These are phyloP conservation scores for Microcebus jonahi DNA, from an alignment of 2,113 vertebrate genomes.

Conservation along the genomic window DNA sequence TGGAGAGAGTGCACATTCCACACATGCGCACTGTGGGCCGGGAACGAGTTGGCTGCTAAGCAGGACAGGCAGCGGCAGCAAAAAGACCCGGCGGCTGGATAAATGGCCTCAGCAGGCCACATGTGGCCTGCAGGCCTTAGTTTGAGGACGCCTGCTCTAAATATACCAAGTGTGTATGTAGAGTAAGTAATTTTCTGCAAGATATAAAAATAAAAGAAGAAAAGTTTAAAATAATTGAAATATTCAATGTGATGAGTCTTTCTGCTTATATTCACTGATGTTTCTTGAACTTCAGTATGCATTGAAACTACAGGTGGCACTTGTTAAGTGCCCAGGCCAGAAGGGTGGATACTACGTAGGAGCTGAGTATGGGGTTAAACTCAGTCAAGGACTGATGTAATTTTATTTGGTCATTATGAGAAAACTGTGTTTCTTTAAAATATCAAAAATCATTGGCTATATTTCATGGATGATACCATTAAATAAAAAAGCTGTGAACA, in stretches of 20 bases:
- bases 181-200: not conserved
- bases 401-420: conserved; percentile 27
- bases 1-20: no score
- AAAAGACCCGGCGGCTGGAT: no score
- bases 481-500: not conserved
- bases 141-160: no score
- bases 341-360: not conserved
- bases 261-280: not conserved
- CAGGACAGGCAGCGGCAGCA: no score
- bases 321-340: not conserved
- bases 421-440: conserved; percentile 35
- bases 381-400: not conserved
- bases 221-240: not conserved
- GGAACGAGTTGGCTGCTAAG: no score
- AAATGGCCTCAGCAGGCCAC: no score
- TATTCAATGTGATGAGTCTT: not conserved
- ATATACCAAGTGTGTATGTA: no score
- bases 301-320: not conserved
- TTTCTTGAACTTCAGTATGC: not conserved
- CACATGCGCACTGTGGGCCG: no score
- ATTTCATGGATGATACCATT: not conserved
- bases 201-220: not conserved
- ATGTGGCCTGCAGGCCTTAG: no score
- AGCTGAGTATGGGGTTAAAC: not conserved
- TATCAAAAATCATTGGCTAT: not conserved